These are phyloP conservation scores for Parauchenoglanis punctatus DNA, from an alignment of 2,797 vertebrate genomes.

Conservation along the genomic window DNA sequence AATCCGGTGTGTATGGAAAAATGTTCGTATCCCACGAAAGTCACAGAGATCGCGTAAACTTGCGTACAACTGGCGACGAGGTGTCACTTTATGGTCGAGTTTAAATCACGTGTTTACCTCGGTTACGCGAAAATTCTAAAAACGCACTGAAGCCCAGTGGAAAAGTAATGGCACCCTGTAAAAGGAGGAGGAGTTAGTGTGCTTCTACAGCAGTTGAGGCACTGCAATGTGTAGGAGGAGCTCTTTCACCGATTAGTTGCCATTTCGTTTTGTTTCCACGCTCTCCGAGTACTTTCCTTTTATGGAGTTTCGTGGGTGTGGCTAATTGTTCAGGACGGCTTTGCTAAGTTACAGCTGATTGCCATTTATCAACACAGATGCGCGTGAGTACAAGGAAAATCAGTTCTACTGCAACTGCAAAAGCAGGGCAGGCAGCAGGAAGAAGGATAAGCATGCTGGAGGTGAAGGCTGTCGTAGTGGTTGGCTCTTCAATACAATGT, in stretches of 20 bases:
- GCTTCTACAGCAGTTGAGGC: background rate
- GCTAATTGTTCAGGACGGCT: background rate
- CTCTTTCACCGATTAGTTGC: background rate
- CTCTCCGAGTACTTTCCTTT: background rate
- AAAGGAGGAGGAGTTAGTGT: background rate
- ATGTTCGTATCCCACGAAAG: background rate
- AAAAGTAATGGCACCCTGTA: background rate
- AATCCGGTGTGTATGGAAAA: background rate
- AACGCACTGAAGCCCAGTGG: background rate
- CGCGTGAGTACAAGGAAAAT: background rate
- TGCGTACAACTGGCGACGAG: background rate
- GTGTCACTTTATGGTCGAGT: background rate
- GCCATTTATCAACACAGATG: background rate
- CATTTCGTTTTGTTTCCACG: background rate
- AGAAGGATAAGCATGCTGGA: background rate
- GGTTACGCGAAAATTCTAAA: too few species aligned
- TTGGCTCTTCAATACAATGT: slow-evolving; percentile 12
- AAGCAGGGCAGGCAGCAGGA: background rate
- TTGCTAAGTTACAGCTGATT: background rate
- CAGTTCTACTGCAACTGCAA: background rate
- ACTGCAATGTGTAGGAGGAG: background rate
- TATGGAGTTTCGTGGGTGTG: background rate
- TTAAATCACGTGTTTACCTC: too few species aligned
- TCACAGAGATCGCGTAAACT: background rate
- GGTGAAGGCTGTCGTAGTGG: background rate